Conservation (phyloP, 2,888 invertebrate genomes). For the Callosobruchus maculatus region DNA sequence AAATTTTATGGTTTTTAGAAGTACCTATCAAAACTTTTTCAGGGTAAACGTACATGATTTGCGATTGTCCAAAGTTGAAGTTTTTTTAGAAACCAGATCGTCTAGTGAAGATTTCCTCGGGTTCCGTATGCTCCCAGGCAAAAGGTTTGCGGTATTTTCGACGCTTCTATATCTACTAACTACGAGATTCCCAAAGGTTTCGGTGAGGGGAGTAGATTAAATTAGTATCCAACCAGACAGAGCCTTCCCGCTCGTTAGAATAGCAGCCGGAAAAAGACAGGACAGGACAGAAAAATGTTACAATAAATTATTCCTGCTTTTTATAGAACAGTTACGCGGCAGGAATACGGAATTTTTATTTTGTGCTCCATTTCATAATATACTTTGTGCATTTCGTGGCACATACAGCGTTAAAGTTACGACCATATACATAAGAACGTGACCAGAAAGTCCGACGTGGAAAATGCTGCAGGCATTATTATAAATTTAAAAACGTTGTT, state of each 20-base stretch:
- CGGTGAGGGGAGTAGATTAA: too few relatives aligned
- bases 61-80: too few relatives aligned
- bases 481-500: background rate
- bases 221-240: background rate
- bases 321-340: background rate
- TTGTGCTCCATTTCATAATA: background rate
- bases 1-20: too few relatives aligned
- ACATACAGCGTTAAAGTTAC: background rate
- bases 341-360: background rate
- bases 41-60: too few relatives aligned
- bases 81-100: too few relatives aligned
- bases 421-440: background rate
- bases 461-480: background rate
- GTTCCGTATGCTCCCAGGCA: too few relatives aligned
- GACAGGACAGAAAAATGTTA: background rate
- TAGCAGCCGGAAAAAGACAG: background rate
- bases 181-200: too few relatives aligned
- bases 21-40: too few relatives aligned
- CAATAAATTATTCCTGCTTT: background rate
- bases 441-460: background rate
- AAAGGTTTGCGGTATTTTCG: too few relatives aligned
- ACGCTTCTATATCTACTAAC: too few relatives aligned
- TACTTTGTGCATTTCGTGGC: background rate
- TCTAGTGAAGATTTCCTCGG: too few relatives aligned
- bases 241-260: background rate